phyloP scores from a whole-genome alignment of 2,113 vertebrate genomes.

The Pipra filicauda region DNA sequence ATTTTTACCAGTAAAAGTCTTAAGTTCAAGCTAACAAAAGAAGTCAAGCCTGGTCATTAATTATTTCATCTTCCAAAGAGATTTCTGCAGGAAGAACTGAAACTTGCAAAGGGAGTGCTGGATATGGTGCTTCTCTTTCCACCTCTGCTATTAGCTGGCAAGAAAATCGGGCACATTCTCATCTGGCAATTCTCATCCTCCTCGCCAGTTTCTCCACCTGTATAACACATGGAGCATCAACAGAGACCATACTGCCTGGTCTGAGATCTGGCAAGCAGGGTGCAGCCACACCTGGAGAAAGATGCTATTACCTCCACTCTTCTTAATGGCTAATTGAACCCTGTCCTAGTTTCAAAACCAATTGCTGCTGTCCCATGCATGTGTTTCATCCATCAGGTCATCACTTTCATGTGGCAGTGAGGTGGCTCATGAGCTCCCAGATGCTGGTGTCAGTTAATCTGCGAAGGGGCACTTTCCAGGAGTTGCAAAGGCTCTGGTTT shows the following conservation, averaged over 20 bases:
- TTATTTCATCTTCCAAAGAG: background rate
- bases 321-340: background rate
- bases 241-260: background rate
- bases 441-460: background rate
- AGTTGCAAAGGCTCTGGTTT: background rate
- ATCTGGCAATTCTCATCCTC: background rate
- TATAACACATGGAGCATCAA: background rate
- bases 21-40: background rate
- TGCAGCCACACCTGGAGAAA: background rate
- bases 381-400: background rate
- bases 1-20: background rate
- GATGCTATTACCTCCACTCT: background rate
- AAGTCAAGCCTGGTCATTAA: background rate
- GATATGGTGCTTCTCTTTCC: background rate
- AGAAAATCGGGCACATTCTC: background rate
- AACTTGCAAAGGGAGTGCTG: background rate
- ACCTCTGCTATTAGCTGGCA: background rate
- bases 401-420: fast-evolving
- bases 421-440: background rate
- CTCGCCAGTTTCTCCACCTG: background rate
- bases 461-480: background rate
- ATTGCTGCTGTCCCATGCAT: background rate
- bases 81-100: background rate
- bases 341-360: background rate
- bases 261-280: background rate